Evolutionary conservation across 2,797 vertebrate species (phyloP), one percentile per base, ranked within the genome.

Genomic region (Brachyrhaphis roseni): DNA sequence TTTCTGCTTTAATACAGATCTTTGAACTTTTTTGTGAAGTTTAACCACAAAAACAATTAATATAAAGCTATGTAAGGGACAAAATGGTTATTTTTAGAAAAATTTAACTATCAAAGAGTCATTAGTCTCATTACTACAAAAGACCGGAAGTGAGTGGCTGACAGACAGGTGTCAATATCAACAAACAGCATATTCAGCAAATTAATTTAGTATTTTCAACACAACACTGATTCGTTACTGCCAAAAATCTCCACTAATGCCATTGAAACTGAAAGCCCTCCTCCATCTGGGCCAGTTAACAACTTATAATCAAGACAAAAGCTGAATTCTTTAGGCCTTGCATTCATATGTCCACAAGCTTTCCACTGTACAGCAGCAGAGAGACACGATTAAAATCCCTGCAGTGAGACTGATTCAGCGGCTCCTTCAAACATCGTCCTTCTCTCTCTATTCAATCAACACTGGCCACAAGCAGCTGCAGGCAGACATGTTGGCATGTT

Each of bases 401-500:
- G 34, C 3, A 66, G 62, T 23, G 36, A 66, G 6, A 39, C 36
- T 41, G 36, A 68, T 26, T 68, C 18, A 68, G 36, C 10, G 34
- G 36, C 36, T 26, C 64, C 36, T 20, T 68, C 64, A 41, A 68
- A 68, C 36, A 26, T 1, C 18, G 2, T 34, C 36, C 18, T 41
- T 26, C 64, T 68, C 59, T 36, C 36, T 68, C 64, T 41, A 41
- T 13, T 68, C 64, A 26, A 26, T 62, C 57, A 62, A 62, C 57
- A 34, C 28, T 18, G 57, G 36, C 36, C 36, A 41, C 64, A 68
- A 68, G 64, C 64, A 11, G 39, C 36, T 20, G 36, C 64, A 41
- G 36, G 36, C 36, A 41, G 64, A 68, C 8, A 68, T 68, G 64
- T 68, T 68, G 64, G 64, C 64, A 68, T 68, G 20, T 68, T 68